phyloP scores from a whole-genome alignment of 2,797 vertebrate genomes.

The Leucoraja ocellata region DNA sequence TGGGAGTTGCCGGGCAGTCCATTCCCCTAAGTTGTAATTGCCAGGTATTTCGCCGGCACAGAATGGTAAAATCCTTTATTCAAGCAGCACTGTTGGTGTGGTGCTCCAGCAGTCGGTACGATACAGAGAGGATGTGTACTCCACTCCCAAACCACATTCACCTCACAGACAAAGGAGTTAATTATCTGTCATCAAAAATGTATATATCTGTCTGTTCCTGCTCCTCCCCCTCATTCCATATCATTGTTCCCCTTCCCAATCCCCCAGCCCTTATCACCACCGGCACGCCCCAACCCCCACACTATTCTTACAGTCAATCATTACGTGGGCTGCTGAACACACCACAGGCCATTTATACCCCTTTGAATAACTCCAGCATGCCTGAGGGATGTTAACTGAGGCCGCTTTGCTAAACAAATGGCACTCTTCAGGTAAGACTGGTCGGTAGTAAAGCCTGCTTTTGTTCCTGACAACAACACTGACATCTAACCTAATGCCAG shows the following conservation, averaged over 20 bases:
- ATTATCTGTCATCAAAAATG: conserved; percentile 30
- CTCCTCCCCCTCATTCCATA: background rate
- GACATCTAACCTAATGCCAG: conserved; percentile 9
- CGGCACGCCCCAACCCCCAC: background rate
- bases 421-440: conserved; percentile 3
- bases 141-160: background rate
- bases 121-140: conserved; percentile 4
- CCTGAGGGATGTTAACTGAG: conserved; percentile 8
- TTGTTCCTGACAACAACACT: conserved; percentile 2
- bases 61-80: background rate
- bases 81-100: background rate
- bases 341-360: background rate
- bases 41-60: background rate
- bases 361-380: background rate
- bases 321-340: background rate
- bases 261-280: too few species aligned
- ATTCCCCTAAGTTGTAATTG: background rate
- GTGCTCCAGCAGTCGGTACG: background rate
- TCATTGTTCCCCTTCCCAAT: too few species aligned
- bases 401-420: conserved; percentile 18
- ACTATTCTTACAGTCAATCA: conserved; percentile 11
- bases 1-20: background rate
- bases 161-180: background rate
- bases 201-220: too few species aligned
- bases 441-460: conserved; percentile 16